A percentile compares a stretch with the other conserved stretches of the same genome.
Conservation (phyloP, 2,888 invertebrate genomes). For the Philonicus albiceps region DNA sequence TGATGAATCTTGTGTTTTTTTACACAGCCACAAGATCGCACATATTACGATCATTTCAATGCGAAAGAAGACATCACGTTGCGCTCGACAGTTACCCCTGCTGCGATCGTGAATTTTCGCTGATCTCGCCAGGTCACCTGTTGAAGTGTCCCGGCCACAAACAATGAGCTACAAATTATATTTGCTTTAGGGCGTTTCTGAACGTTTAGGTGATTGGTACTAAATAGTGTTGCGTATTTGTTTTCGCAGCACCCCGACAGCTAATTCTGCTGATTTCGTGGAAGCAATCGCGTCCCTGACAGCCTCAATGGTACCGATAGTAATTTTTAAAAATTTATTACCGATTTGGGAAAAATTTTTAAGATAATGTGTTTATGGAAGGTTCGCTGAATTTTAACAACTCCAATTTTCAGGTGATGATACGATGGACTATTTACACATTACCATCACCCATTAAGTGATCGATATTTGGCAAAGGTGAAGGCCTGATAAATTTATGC, state of each 20-base stretch:
- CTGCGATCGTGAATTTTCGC: conserved; percentile 35
- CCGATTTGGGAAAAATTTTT: not conserved
- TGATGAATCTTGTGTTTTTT: conserved; percentile 16
- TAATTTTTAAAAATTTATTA: conserved; percentile 27
- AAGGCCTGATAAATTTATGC: conserved; percentile 12
- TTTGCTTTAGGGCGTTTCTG: conserved; percentile 37
- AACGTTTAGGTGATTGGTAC: not conserved
- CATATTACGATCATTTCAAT: not conserved
- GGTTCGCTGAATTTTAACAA: not conserved
- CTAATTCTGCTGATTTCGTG: not conserved
- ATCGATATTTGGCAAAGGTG: not conserved
- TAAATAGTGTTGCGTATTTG: conserved; percentile 39
- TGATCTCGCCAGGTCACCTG: conserved; percentile 23
- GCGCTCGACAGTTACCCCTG: not conserved
- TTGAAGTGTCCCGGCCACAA: conserved; percentile 4
- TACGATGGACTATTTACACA: not conserved
- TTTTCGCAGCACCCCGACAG: conserved; percentile 15
- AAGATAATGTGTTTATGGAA: not conserved
- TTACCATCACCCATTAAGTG: not conserved
- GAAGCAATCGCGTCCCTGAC: conserved; percentile 9
- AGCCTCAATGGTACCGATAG: not conserved
- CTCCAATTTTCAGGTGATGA: not conserved
- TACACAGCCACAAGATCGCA: not conserved
- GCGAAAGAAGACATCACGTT: conserved; percentile 27
- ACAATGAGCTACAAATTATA: conserved; percentile 36